Evolutionary conservation across 2,797 vertebrate genomes (phyloP).

Genomic region (Siniperca undulata): DNA sequence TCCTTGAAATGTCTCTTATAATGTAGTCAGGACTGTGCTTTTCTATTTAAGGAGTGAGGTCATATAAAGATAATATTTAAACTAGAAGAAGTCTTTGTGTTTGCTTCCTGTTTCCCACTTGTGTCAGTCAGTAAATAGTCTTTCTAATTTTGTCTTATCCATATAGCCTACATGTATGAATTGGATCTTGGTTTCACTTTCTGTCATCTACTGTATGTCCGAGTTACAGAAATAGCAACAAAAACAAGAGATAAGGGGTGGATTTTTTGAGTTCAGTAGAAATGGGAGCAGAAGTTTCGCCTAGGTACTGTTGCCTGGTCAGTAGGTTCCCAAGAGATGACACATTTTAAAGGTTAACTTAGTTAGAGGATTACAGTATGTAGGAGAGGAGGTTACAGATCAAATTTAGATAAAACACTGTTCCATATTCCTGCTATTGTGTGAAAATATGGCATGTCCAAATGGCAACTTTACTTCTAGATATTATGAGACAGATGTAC

Average conservation of each 20-base stretch:
- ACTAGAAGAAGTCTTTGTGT: neutral
- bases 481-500: neutral
- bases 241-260: neutral
- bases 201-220: neutral
- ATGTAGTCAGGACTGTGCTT: neutral
- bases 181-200: constrained; percentile 11
- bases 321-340: neutral
- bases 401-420: neutral
- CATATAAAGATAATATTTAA: neutral
- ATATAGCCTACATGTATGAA: neutral
- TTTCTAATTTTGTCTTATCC: neutral
- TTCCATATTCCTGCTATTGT: neutral
- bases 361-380: neutral
- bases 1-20: neutral
- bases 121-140: neutral
- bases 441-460: neutral
- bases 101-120: neutral
- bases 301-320: neutral
- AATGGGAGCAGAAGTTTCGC: neutral
- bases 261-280: neutral
- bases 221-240: neutral
- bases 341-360: neutral
- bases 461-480: neutral
- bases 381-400: neutral
- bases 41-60: neutral